Conservation (phyloP, 2,797 vertebrate species). For the Clarias platycephalus region DNA sequence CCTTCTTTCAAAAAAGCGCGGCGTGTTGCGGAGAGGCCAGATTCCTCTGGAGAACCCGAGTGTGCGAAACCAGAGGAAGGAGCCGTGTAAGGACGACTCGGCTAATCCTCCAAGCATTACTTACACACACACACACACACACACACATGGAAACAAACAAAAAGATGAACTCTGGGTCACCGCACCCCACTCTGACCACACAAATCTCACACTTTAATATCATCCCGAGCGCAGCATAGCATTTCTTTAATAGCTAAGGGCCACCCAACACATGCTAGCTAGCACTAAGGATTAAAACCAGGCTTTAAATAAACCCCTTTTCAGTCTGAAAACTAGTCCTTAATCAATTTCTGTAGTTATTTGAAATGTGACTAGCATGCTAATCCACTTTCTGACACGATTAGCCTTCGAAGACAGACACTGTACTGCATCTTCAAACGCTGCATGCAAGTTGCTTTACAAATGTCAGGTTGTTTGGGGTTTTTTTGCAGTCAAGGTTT, state of each 20-base stretch:
- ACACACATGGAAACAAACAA: constrained; percentile 14
- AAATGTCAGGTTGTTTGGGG: neutral
- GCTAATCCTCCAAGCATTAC: constrained; percentile 62
- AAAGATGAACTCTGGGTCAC: constrained; percentile 56
- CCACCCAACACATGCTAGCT: constrained; percentile 8
- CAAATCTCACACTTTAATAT: constrained; percentile 31
- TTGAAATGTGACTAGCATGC: neutral
- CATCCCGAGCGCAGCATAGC: neutral
- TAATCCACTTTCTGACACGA: neutral
- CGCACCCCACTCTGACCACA: constrained; percentile 61
- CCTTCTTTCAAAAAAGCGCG: constrained; percentile 40
- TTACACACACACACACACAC: neutral
- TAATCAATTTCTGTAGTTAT: neutral
- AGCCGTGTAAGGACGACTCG: constrained; percentile 66
- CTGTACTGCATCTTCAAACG: neutral
- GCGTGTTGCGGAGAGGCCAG: constrained; percentile 43
- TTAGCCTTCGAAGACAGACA: neutral
- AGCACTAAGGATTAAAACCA: neutral
- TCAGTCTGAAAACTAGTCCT: neutral
- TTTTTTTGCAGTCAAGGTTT: constrained; percentile 22
- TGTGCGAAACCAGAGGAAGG: constrained; percentile 64
- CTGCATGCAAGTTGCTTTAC: neutral
- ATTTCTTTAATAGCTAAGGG: neutral
- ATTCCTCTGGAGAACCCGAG: constrained; percentile 69
- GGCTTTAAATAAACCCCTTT: neutral